Evolutionary conservation across 1,140 invertebrate genomes (phyloP), one percentile per base, ranked within the genome.

Genomic region (Maniola jurtina): DNA sequence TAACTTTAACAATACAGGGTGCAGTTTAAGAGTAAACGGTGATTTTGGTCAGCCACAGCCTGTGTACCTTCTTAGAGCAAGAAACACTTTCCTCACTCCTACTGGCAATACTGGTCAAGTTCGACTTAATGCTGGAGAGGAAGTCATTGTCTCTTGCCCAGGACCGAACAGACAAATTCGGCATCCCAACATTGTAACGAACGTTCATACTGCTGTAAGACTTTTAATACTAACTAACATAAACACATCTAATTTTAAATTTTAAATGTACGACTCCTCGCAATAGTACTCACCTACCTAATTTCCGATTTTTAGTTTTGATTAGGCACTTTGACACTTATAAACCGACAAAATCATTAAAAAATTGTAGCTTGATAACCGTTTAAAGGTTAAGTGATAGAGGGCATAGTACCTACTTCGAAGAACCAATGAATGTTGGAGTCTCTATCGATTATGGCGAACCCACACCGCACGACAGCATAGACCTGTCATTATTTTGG

Each of bases 1-100:
- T 54, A 9, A 47, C 48, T 36, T 61, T 48, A 11, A 36, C n/a
- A 14, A 65, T 70, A 48, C 61, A 88, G 88, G 80, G 2, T 90
- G 88, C 52, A 75, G 70, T 10, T 62, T 90, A 45, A 62, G 76
- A n/a, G 71, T 90, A 1, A 89, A 84, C 10, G 83, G 81, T 10
- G 84, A 87, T 62, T 70, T 89, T 5, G 84, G 85, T 4, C 81
- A 88, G 48, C 84, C 86, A 2, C 86, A 89, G 57, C 85, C 88
- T 0, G 77, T 87, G 7, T 89, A 75, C 66, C 66, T 86, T 1
- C 75, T 71, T 34, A 74, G 72, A 34, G 45, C 57, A 14, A 70
- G 42, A 5, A 78, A 77, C 35, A 62, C 61, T 15, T 89, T 80
- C 35, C 15, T 86, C 2, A 16, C 42, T 0, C 68, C 87, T 0